Conservation (phyloP, 2,113 vertebrate genomes). For the Mormyrus lacerda region DNA sequence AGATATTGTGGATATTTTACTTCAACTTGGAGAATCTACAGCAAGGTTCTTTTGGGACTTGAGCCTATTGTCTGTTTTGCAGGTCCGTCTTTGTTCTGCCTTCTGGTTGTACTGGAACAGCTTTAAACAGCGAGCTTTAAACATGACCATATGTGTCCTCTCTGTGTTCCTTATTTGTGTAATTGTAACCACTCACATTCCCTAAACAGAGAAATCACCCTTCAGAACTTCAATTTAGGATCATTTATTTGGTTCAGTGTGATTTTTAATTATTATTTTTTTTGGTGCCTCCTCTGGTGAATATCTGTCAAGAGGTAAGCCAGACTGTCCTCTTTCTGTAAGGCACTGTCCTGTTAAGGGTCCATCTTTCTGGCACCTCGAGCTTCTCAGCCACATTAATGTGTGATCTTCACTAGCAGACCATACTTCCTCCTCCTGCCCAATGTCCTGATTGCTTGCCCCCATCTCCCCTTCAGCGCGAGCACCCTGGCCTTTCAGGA, state of each 20-base stretch:
- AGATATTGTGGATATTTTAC: neutral
- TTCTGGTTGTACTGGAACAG: neutral
- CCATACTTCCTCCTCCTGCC: neutral
- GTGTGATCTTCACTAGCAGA: neutral
- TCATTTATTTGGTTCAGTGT: neutral
- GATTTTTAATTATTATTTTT: neutral
- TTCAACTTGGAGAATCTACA: neutral
- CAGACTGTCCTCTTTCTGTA: neutral
- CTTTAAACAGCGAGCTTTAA: neutral
- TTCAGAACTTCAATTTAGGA: neutral
- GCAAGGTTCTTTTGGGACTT: neutral
- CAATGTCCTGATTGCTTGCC: neutral
- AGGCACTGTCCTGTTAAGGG: neutral
- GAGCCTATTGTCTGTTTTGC: neutral
- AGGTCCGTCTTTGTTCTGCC: neutral
- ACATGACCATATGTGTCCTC: neutral
- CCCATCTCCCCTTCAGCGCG: neutral
- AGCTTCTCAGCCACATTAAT: neutral
- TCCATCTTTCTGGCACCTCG: neutral
- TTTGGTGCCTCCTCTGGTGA: neutral
- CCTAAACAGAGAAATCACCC: neutral
- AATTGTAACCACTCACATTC: neutral
- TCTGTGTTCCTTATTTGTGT: neutral
- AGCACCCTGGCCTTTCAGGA: neutral
- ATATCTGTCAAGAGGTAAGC: neutral